phyloP scores from a whole-genome alignment of 1,140 invertebrate species.

The Vanessa tameamea region DNA sequence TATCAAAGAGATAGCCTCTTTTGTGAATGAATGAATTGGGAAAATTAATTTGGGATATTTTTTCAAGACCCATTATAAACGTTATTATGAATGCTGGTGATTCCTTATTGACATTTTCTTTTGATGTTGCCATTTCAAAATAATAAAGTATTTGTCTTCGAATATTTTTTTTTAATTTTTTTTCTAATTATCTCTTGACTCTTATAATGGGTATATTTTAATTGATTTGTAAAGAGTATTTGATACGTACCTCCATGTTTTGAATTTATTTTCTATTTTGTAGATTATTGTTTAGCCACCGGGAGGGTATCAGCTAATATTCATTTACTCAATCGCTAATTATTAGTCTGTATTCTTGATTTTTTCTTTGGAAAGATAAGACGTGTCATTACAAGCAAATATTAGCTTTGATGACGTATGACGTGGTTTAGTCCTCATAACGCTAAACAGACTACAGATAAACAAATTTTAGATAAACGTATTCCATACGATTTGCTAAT shows the following conservation, averaged over 20 bases:
- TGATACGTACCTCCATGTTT: not conserved
- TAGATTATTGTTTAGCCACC: too few relatives aligned
- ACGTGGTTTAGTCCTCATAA: too few relatives aligned
- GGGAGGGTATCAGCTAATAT: too few relatives aligned
- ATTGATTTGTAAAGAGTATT: conserved; percentile 4
- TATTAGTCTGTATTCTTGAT: too few relatives aligned
- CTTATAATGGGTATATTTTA: not conserved
- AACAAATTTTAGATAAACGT: too few relatives aligned
- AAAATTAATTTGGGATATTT: conserved; percentile 74
- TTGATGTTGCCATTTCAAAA: conserved; percentile 56
- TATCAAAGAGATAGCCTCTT: conserved; percentile 71
- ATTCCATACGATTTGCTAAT: too few relatives aligned
- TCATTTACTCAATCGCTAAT: too few relatives aligned
- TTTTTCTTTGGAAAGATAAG: too few relatives aligned
- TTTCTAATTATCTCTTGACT: not conserved
- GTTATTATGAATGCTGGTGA: conserved; percentile 62
- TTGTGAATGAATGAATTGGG: conserved; percentile 66
- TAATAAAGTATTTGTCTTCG: conserved; percentile 68
- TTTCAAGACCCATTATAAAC: conserved; percentile 61
- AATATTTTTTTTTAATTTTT: conserved; percentile 36
- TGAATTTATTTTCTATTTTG: too few relatives aligned
- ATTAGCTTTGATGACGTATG: too few relatives aligned
- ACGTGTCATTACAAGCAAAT: too few relatives aligned
- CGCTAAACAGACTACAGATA: too few relatives aligned
- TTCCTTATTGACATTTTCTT: conserved; percentile 63